Percentiles rank a stretch among this genome's conserved stretches.
phyloP scores from a whole-genome alignment of 2,113 vertebrate genomes.

The Formicarius rufipectus region DNA sequence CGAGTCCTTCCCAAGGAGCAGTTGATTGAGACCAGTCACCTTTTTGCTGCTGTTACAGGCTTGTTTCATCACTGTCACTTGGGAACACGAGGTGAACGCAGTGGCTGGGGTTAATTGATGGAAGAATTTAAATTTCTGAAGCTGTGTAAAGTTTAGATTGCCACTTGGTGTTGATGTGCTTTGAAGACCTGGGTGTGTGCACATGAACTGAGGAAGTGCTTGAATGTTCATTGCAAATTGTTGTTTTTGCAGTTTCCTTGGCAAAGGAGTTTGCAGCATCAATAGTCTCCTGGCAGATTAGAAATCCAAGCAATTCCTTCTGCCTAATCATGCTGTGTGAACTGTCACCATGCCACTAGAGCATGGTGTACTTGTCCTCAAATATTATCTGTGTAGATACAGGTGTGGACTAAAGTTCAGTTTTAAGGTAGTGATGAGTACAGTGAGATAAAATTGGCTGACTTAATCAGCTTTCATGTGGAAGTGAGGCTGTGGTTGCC shows the following conservation, averaged over 20 bases:
- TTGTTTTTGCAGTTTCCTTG: not conserved
- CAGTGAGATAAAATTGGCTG: not conserved
- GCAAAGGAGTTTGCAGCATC: not conserved
- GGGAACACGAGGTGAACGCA: not conserved
- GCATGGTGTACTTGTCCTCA: not conserved
- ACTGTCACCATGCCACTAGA: not conserved
- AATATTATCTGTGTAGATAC: not conserved
- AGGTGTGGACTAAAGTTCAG: not conserved
- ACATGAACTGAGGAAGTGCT: not conserved
- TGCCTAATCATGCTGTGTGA: not conserved
- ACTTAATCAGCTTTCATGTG: not conserved
- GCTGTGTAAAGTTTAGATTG: not conserved
- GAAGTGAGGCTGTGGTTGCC: not conserved
- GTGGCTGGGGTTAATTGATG: not conserved
- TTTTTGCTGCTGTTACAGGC: not conserved
- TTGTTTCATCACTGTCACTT: not conserved
- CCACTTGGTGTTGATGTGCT: not conserved
- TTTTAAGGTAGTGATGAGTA: not conserved
- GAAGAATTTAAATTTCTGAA: not conserved
- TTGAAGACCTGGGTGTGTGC: not conserved
- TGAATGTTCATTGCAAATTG: not conserved
- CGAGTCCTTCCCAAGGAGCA: not conserved
- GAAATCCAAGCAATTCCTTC: not conserved
- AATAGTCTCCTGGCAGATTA: not conserved
- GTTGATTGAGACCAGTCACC: not conserved